Evolutionary conservation across 2,113 vertebrate genomes (phyloP), one percentile per base, ranked within the genome.

Genomic region (Notarius lentiginosus): DNA sequence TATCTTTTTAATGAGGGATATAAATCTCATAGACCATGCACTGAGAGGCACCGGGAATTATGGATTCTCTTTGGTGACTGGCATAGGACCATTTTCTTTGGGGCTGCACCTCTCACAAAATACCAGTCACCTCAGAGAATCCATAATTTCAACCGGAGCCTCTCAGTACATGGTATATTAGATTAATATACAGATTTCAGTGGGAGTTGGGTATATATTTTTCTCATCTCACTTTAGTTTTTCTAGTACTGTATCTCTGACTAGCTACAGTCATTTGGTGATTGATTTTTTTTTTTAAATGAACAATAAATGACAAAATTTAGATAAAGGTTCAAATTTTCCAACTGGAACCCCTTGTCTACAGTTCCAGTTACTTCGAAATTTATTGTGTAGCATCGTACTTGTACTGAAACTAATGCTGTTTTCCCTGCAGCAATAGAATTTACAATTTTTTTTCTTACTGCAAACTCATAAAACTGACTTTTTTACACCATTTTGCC

Each of bases 401-500:
- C 17, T 55, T 55, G 55, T 27, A 27, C 5, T 27, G 1, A 27
- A 30, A 55, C 24, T 27, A 27, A 8, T 51, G 10, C 18, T n/a
- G 34, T 75, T 60, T 56, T 56, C 7, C 70, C 30, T 47, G 12
- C 41, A 22, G 10, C 17, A 58, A 20, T 8, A 18, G 10, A 15
- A 84, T 27, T n/a, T 4, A 7, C 49, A 80, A 15, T n/a, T 76
- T 24, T 12, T 79, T 55, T 53, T 51, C 72, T 12, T 55, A 72
- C 20, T 30, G 17, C 84, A 80, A 60, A 73, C 49, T 24, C 73
- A 47, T 81, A 55, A 51, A 9, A 34, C n/a, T 15, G 34, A 47
- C 34, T 49, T 82, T 49, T 82, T 86, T 55, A 86, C 41, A 83
- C 53, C 30, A 76, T 49, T 75, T 12, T 84, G 87, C 27, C 61